These are phyloP conservation scores for Coenobita brevimanus DNA, from an alignment of 1,140 invertebrate species.

Conservation along the genomic window DNA sequence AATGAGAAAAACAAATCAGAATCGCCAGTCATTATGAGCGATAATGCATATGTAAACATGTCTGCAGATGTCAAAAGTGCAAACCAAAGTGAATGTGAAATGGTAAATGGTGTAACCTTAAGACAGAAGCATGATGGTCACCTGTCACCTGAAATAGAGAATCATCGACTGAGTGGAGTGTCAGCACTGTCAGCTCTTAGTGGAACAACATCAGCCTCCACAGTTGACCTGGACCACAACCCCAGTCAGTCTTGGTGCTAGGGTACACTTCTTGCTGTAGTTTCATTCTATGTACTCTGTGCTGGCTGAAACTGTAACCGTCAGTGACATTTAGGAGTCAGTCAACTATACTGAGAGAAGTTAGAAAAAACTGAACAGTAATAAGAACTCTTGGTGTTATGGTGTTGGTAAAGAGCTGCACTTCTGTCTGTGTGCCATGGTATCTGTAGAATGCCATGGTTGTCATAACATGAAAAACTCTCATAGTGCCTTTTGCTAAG, in stretches of 20 bases:
- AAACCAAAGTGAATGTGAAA: constrained; percentile 2
- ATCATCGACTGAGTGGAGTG: constrained; percentile 46
- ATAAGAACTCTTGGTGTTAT: too few relatives aligned
- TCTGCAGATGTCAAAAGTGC: not conserved
- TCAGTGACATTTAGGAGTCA: too few relatives aligned
- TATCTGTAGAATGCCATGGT: too few relatives aligned
- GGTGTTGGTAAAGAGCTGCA: too few relatives aligned
- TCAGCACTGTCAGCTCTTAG: constrained; percentile 55
- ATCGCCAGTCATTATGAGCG: not conserved
- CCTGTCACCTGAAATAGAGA: constrained; percentile 28
- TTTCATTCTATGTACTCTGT: too few relatives aligned
- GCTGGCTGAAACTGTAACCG: too few relatives aligned
- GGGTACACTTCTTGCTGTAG: too few relatives aligned
- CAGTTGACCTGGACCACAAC: constrained; percentile 46
- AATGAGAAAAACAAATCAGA: not conserved
- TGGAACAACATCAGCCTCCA: constrained; percentile 53
- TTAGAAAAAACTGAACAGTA: too few relatives aligned
- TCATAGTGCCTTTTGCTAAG: too few relatives aligned
- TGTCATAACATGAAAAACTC: too few relatives aligned
- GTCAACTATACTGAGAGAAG: too few relatives aligned
- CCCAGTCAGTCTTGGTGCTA: constrained; percentile 69
- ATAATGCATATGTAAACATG: constrained; percentile 49
- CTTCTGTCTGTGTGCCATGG: too few relatives aligned
- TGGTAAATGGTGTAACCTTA: constrained; percentile 35
- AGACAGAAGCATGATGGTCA: constrained; percentile 31